A percentile compares a stretch with the other conserved stretches of the same genome.
Evolutionary conservation across 2,888 invertebrate genomes (phyloP).

Genomic region (Molorchus minor): DNA sequence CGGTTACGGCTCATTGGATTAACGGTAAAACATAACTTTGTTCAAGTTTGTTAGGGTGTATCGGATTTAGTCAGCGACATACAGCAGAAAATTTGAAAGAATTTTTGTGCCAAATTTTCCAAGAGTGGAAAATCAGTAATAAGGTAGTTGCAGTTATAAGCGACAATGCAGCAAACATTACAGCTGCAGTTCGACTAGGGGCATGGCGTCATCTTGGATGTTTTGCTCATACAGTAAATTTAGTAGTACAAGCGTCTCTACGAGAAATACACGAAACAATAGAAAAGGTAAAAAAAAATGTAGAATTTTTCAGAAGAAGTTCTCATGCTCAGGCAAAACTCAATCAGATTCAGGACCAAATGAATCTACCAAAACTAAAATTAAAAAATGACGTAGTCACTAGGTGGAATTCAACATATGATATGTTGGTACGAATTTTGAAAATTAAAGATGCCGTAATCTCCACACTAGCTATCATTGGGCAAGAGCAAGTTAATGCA

Average conservation of each 20-base stretch:
- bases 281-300: neutral
- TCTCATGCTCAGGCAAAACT: neutral
- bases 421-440: neutral
- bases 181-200: slow-evolving; percentile 35
- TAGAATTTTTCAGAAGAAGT: slow-evolving; percentile 7
- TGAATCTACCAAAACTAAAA: slow-evolving; percentile 2
- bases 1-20: slow-evolving; percentile 42
- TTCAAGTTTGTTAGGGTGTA: neutral
- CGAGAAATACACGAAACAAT: neutral
- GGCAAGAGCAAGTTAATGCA: no score
- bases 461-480: slow-evolving; percentile 3
- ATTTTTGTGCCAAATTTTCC: no score
- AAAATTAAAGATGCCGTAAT: neutral
- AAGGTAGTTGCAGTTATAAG: slow-evolving; percentile 37
- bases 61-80: neutral
- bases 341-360: slow-evolving; percentile 7
- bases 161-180: slow-evolving; percentile 46
- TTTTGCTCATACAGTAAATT: slow-evolving; percentile 5
- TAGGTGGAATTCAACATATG: slow-evolving; percentile 2
- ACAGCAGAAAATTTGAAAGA: neutral
- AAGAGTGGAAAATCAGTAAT: no score
- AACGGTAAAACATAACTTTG: slow-evolving; percentile 30
- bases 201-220: slow-evolving; percentile 39
- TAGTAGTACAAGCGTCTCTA: neutral
- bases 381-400: slow-evolving; percentile 1